Evolutionary conservation across 2,797 vertebrate species (phyloP).

Genomic region (Arrhamphus sclerolepis): DNA sequence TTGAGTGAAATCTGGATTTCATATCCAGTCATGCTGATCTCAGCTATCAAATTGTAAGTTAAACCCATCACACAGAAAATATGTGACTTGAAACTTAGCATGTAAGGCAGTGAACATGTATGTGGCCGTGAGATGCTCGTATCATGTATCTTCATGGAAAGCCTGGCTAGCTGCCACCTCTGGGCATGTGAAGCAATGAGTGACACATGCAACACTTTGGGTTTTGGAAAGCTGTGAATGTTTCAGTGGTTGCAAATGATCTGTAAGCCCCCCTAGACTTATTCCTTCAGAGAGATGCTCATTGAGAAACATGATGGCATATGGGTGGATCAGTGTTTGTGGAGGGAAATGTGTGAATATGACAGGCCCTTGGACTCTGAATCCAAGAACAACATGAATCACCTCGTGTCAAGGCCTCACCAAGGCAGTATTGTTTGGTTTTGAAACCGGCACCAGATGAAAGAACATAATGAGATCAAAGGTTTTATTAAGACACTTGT

Average conservation of each 20-base stretch:
- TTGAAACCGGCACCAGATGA: too few species aligned
- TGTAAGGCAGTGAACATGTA: slow-evolving; percentile 3
- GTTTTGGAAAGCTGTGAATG: slow-evolving; percentile 41
- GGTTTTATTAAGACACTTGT: too few species aligned
- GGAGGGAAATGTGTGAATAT: slow-evolving; percentile 31
- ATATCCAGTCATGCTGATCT: not conserved
- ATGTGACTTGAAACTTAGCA: not conserved
- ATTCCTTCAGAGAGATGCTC: slow-evolving; percentile 33
- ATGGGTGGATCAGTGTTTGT: slow-evolving; percentile 40
- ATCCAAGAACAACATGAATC: slow-evolving; percentile 27
- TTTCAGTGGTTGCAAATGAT: slow-evolving; percentile 45
- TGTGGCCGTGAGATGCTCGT: not conserved
- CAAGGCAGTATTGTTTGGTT: too few species aligned
- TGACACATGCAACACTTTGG: slow-evolving; percentile 39
- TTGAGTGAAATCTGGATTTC: slow-evolving; percentile 5
- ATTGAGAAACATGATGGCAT: slow-evolving; percentile 33
- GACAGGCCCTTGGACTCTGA: too few species aligned
- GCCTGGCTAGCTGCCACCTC: slow-evolving; percentile 8
- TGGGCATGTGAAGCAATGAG: slow-evolving; percentile 21
- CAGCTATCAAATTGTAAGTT: slow-evolving; percentile 3
- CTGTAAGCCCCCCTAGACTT: slow-evolving; percentile 25
- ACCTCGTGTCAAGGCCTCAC: slow-evolving; percentile 29
- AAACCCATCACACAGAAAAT: not conserved
- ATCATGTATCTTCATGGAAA: slow-evolving; percentile 10
- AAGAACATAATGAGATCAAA: too few species aligned